Base-by-base conservation (phyloP, 2,888 invertebrate species). In the Torymus aiolomorphi region DNA sequence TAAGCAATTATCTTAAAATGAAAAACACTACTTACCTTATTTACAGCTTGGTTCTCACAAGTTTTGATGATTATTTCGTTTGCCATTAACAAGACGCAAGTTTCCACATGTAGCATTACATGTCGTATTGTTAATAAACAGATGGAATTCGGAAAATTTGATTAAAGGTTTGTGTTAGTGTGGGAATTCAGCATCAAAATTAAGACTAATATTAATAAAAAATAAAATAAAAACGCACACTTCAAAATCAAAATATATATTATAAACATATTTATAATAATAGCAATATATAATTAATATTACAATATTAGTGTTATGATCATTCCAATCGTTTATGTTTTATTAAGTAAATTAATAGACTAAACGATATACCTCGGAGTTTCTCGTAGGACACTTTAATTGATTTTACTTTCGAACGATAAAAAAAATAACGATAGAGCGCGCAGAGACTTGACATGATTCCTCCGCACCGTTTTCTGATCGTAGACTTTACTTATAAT, bases 161-260 rank as follows among this genome's bases (percentile, higher is more conserved):
- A 59, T 62, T 49, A 56, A 65, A 11, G 72, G 79, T 61, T 76
- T 18, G 18, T 78, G 82, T 84, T 84, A 84, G 81, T 83, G 20
- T 49, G 57, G 66, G 69, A 80, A 13, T 57, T 59, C 16, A 82
- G 78, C 72, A 66, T 67, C 74, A 65, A 72, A 65, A 78, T 73
- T 75, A 82, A 82, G 63, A 72, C 67, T 74, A 76, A 20, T 74
- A 62, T 81, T 83, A 81, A 63, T 80, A 63, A 81, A 84, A 84
- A 82, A 84, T 83, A 83, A 73, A 84, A 82, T 85, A 85, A 83
- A 86, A 86, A 84, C 83, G 87, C 84, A 87, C 84, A 84, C 82
- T 84, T 88, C 86, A 88, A 89, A 89, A 89, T 89, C 87, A 89
- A 88, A 89, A 89, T 89, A 89, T 90, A 90, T 90, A 90, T 90